A percentile compares a stretch with the other conserved stretches of the same genome.
phyloP scores from a whole-genome alignment of 2,797 vertebrate species.

The Diglossa cyanea region DNA sequence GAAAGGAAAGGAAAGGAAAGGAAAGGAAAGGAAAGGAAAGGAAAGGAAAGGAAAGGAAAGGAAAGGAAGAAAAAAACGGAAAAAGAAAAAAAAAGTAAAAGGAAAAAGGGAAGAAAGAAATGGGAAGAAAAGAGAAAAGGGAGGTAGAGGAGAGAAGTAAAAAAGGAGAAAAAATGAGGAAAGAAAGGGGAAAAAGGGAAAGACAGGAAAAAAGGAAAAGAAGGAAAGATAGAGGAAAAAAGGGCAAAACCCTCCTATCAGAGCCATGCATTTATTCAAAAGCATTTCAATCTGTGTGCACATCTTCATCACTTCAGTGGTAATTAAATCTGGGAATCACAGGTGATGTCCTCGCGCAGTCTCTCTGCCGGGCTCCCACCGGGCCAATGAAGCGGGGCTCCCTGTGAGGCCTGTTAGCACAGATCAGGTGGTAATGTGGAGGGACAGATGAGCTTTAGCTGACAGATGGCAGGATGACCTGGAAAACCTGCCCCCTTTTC shows the following conservation, averaged over 20 bases:
- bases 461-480: slow-evolving; percentile 90
- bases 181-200: background rate
- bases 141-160: too few species aligned
- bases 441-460: slow-evolving; percentile 87
- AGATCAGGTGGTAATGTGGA: slow-evolving; percentile 92
- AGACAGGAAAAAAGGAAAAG: too few species aligned
- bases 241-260: background rate
- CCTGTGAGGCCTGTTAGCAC: slow-evolving; percentile 88
- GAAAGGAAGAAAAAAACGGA: too few species aligned
- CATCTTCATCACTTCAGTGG: slow-evolving; percentile 83
- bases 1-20: too few species aligned
- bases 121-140: too few species aligned
- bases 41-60: background rate
- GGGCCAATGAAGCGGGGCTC: slow-evolving; percentile 82
- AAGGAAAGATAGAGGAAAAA: background rate
- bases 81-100: too few species aligned
- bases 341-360: slow-evolving; percentile 82
- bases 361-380: slow-evolving; percentile 78
- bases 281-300: slow-evolving; percentile 77
- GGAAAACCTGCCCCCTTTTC: slow-evolving; percentile 92
- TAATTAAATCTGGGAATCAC: slow-evolving; percentile 87
- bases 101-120: too few species aligned
- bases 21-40: too few species aligned
- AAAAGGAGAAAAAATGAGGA: too few species aligned
- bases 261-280: slow-evolving; percentile 77